Conservation (phyloP, 2,888 invertebrate species). For the Cenopis cana region DNA sequence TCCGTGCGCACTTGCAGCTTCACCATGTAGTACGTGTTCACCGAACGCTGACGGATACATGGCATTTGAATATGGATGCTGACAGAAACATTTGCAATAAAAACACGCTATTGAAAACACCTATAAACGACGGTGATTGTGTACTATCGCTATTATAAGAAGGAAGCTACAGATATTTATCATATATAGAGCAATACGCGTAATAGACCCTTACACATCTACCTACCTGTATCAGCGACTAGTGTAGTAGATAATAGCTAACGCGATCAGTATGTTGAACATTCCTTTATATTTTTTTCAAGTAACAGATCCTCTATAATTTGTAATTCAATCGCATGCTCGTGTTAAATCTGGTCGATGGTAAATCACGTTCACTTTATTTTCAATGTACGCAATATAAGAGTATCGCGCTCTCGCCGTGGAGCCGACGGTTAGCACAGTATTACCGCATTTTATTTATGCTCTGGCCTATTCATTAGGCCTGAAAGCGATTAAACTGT, state of each 20-base stretch:
- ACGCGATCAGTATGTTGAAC: neutral
- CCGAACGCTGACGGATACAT: conserved; percentile 85
- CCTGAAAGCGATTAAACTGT: conserved; percentile 64
- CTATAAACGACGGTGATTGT: neutral
- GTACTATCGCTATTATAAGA: too few species aligned
- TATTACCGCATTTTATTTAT: conserved; percentile 58
- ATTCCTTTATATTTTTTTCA: neutral
- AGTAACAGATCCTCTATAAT: too few species aligned
- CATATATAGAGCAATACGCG: too few species aligned
- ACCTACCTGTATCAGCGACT: too few species aligned
- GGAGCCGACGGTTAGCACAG: conserved; percentile 6
- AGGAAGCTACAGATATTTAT: too few species aligned
- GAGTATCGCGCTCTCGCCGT: conserved; percentile 4
- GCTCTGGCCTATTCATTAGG: conserved; percentile 60
- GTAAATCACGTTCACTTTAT: conserved; percentile 28
- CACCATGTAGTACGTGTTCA: conserved; percentile 98
- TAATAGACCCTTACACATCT: too few species aligned
- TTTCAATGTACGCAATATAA: conserved; percentile 16
- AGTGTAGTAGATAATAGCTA: too few species aligned
- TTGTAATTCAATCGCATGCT: conserved; percentile 2
- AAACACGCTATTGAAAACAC: neutral
- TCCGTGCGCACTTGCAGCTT: conserved; percentile 96
- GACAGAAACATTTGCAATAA: neutral
- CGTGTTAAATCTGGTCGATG: neutral
- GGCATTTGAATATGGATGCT: neutral